phyloP scores from a whole-genome alignment of 2,797 vertebrate genomes.

The Gymnocypris eckloni region DNA sequence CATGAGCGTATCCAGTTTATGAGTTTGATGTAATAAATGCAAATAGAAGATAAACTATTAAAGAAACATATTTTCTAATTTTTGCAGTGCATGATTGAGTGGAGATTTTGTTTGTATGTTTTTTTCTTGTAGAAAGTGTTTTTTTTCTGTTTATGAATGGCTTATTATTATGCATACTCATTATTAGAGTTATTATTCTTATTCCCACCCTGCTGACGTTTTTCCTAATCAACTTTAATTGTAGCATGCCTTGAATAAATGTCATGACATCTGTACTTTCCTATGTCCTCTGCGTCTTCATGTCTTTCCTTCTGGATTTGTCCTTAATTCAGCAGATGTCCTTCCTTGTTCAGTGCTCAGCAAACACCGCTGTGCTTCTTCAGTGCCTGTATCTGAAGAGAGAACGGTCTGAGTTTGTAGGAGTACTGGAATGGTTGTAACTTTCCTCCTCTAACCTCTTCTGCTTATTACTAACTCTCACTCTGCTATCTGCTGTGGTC shows the following conservation, averaged over 20 bases:
- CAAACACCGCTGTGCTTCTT: not conserved
- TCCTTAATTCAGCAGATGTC: constrained; percentile 29
- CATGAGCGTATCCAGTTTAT: constrained; percentile 76
- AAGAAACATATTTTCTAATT: constrained; percentile 86
- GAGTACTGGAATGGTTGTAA: constrained; percentile 28
- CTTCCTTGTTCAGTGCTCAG: constrained; percentile 24
- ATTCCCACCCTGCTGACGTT: constrained; percentile 70
- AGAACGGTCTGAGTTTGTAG: constrained; percentile 13
- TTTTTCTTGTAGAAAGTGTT: constrained; percentile 72
- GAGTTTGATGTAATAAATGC: constrained; percentile 81
- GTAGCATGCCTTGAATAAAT: constrained; percentile 88
- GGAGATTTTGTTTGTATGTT: constrained; percentile 58
- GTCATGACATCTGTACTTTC: constrained; percentile 80
- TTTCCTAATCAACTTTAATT: constrained; percentile 81
- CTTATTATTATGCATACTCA: constrained; percentile 70
- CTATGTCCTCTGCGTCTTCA: constrained; percentile 79
- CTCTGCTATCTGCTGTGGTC: constrained; percentile 30
- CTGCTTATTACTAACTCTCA: constrained; percentile 33
- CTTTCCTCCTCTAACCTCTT: constrained; percentile 51
- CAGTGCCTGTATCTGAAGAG: not conserved
- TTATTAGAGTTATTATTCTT: constrained; percentile 66
- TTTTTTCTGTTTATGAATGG: constrained; percentile 73
- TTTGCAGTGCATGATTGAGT: constrained; percentile 81
- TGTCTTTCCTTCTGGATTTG: constrained; percentile 72
- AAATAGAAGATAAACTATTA: constrained; percentile 85